Evolutionary conservation across 1,140 invertebrate species (phyloP).

Genomic region (Ladona fulva): DNA sequence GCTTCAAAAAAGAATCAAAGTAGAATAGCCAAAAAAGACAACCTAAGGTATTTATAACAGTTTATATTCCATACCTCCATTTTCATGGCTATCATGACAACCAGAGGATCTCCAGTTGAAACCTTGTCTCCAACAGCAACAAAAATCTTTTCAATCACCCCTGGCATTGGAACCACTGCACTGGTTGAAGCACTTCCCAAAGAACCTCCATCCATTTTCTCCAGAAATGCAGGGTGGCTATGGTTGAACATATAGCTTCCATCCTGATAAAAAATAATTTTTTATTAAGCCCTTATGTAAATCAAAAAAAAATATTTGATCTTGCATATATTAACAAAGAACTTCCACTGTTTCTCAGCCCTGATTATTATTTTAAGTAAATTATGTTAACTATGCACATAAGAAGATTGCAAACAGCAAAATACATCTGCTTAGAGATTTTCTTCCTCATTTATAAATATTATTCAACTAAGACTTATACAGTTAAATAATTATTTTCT

Average conservation of each 20-base stretch:
- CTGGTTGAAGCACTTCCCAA: constrained; percentile 34
- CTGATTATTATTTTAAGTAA: too few relatives aligned
- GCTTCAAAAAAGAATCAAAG: too few relatives aligned
- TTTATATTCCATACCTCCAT: constrained; percentile 72
- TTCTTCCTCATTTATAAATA: too few relatives aligned
- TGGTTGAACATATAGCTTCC: constrained; percentile 41
- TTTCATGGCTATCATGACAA: constrained; percentile 97
- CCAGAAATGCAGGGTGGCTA: constrained; percentile 41
- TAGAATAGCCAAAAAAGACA: neutral
- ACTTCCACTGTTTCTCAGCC: too few relatives aligned
- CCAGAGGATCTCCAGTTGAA: constrained; percentile 70
- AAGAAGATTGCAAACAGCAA: too few relatives aligned
- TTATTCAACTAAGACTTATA: too few relatives aligned
- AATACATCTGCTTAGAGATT: too few relatives aligned
- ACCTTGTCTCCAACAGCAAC: constrained; percentile 72
- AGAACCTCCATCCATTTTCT: constrained; percentile 32
- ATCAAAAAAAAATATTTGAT: neutral
- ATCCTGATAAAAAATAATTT: constrained; percentile 35
- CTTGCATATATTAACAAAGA: neutral
- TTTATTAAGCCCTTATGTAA: neutral
- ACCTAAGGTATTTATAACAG: neutral
- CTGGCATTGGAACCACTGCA: constrained; percentile 87
- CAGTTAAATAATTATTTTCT: too few relatives aligned
- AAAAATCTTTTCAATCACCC: constrained; percentile 83
- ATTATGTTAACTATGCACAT: too few relatives aligned